Percentiles rank a stretch among this genome's conserved stretches.
Evolutionary conservation across 2,888 invertebrate species (phyloP).

Genomic region (Palloptera scutellata): DNA sequence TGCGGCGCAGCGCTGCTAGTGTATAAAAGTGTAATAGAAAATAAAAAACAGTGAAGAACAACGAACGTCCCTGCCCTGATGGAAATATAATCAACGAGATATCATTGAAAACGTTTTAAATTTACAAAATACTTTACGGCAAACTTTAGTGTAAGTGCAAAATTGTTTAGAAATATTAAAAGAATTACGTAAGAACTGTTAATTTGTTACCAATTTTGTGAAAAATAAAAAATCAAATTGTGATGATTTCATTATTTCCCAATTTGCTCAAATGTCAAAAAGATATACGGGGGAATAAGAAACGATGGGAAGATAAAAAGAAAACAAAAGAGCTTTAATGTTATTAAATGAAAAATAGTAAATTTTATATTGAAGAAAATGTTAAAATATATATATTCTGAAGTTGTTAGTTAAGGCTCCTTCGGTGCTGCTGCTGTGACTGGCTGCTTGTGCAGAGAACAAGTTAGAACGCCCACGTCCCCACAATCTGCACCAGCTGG

Average conservation of each 20-base stretch:
- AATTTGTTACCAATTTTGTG: conserved; percentile 36
- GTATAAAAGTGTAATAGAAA: conserved; percentile 18
- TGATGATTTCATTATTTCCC: conserved; percentile 52
- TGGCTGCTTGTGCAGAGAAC: conserved; percentile 28
- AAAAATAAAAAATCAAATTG: conserved; percentile 16
- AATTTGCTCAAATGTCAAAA: conserved; percentile 28
- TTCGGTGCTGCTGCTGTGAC: conserved; percentile 4
- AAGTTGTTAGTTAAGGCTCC: conserved; percentile 17
- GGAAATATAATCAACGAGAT: conserved; percentile 54
- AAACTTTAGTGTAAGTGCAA: conserved; percentile 48
- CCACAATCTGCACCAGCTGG: too few species aligned
- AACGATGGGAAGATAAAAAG: conserved; percentile 13
- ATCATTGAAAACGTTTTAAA: conserved; percentile 42
- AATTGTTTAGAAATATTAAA: conserved; percentile 42
- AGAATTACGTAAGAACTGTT: conserved; percentile 54
- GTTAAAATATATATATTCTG: neutral
- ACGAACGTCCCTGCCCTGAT: conserved; percentile 56
- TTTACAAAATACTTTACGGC: conserved; percentile 29
- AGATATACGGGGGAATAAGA: conserved; percentile 7
- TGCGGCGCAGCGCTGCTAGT: neutral
- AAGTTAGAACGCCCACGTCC: conserved; percentile 42
- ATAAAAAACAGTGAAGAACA: conserved; percentile 21
- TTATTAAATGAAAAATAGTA: conserved; percentile 5
- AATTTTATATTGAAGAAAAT: conserved; percentile 33
- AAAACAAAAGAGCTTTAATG: conserved; percentile 16